Evolutionary conservation across 2,888 invertebrate genomes (phyloP), one percentile per base, ranked within the genome.

Genomic region (Dryomyza anilis): DNA sequence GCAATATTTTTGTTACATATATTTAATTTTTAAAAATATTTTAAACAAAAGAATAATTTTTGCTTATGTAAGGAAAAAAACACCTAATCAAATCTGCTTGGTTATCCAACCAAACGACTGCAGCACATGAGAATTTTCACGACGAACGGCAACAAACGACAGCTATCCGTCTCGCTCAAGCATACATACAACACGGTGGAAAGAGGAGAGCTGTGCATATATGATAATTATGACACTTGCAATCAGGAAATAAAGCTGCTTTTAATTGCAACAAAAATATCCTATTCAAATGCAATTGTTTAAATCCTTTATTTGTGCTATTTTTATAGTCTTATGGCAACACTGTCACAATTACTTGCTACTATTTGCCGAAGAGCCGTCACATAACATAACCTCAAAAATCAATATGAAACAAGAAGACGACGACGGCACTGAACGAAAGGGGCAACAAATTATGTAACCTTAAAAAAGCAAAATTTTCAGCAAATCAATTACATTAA

Each of bases 371-470:
- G 12, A 36, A 39, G 14, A 2, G 16, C 21, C 16, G 12, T 23
- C 12, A 19, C 4, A 19, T 3, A 48, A 67, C 74, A 71, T 76
- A 78, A 78, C 77, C 77, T 78, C 72, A 77, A 77, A 72, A 43
- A 66, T 65, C 63, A 43, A 68, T 66, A 64, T n/a, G 12, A 65
- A 2, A 21, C 21, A 46, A 5, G 36, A 56, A 19, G 25, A 21
- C 27, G 52, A 29, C 36, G 39, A 39, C 39, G 39, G 39, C 39
- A 2, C 39, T 3, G 39, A n/a, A n/a, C n/a, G n/a, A n/a, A n/a
- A 39, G 33, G 30, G 12, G 50, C 46, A 52, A 29, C 33, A 36
- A 67, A 67, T 75, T 75, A 75, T 75, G 74, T 74, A 75, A 75
- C 69, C 43, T 63, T 48, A 52, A 30, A 19, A 46, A n/a, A 30